Evolutionary conservation across 2,888 invertebrate species (phyloP), one percentile per base, ranked within the genome.

Genomic region (Philereme vetulata): DNA sequence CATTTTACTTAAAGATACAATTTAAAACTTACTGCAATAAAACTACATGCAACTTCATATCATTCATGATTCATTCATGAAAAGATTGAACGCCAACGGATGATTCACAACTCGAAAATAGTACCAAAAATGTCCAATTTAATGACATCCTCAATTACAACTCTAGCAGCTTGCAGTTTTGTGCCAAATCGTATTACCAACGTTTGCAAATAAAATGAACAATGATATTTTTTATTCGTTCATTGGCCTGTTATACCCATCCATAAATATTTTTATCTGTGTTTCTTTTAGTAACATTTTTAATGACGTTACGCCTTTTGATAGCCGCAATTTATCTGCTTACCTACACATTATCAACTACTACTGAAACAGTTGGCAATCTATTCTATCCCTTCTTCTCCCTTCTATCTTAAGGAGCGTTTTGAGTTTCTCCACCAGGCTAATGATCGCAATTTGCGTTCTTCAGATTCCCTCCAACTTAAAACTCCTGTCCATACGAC

Each of bases 141-240:
- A 54, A 69, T 51, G 60, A 62, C 7, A 65, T 68, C 61, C 49
- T 59, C 45, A 56, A 56, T 65, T 65, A 61, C 53, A 61, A 55
- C 66, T 54, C 53, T 67, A 65, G 56, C 68, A 54, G 64, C 64
- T 72, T 69, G 69, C 63, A 60, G 66, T 62, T 66, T 72, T 68
- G 68, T 76, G 76, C 75, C 76, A 75, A 72, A 70, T 64, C 54
- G 54, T 66, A 67, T 68, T 70, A 72, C 70, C 71, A 72, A 67
- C 68, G 43, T 60, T 56, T 56, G 66, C 71, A 71, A n/a, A 76
- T 76, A 76, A 77, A 76, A 75, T 70, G 63, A 66, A 68, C 68
- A 66, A 65, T 67, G 63, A 59, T 59, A 71, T 68, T 69, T 72
- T 74, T 76, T 75, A 72, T 76, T 51, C 66, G 70, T 70, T 61